phyloP scores from a whole-genome alignment of 1,140 invertebrate species.

The Drosophila pectinifera region DNA sequence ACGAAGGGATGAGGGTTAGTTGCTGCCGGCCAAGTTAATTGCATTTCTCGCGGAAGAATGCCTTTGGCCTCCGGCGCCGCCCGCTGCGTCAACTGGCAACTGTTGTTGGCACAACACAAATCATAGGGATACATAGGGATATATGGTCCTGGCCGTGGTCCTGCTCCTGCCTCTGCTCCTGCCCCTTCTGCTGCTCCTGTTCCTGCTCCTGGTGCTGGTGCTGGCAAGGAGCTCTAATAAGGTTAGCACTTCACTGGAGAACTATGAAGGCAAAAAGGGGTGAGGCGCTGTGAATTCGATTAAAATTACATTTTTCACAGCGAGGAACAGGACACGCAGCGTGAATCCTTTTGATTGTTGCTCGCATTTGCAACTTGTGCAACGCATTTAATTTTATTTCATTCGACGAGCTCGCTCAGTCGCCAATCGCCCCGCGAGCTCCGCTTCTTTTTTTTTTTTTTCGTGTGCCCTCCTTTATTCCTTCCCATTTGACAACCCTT shows the following conservation, averaged over 20 bases:
- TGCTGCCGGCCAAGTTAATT: conserved; percentile 63
- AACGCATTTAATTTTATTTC: conserved; percentile 80
- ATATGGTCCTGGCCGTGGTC: neutral
- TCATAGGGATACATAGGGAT: conserved; percentile 40
- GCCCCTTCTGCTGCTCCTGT: neutral
- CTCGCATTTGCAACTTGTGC: conserved; percentile 76
- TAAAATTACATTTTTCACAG: conserved; percentile 79
- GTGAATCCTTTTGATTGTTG: conserved; percentile 78
- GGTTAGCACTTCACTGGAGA: conserved; percentile 66
- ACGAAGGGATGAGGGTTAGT: conserved; percentile 23
- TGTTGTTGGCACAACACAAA: conserved; percentile 82
- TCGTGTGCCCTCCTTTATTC: conserved; percentile 18
- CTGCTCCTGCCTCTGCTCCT: neutral
- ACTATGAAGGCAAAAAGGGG: conserved; percentile 43
- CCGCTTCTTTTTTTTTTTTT: conserved; percentile 12
- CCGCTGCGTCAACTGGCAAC: conserved; percentile 54
- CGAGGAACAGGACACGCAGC: conserved; percentile 59
- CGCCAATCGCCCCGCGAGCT: conserved; percentile 54
- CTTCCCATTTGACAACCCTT: conserved; percentile 61
- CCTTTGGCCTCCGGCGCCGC: conserved; percentile 44
- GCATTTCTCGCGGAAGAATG: conserved; percentile 72
- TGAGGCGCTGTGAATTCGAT: conserved; percentile 73
- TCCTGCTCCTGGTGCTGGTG: no score
- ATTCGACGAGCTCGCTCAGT: conserved; percentile 67
- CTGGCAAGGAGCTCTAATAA: conserved; percentile 61